Percentiles rank a stretch among this genome's conserved stretches.
Evolutionary conservation across 2,797 vertebrate genomes (phyloP).

Genomic region (Nyctalus aviator): DNA sequence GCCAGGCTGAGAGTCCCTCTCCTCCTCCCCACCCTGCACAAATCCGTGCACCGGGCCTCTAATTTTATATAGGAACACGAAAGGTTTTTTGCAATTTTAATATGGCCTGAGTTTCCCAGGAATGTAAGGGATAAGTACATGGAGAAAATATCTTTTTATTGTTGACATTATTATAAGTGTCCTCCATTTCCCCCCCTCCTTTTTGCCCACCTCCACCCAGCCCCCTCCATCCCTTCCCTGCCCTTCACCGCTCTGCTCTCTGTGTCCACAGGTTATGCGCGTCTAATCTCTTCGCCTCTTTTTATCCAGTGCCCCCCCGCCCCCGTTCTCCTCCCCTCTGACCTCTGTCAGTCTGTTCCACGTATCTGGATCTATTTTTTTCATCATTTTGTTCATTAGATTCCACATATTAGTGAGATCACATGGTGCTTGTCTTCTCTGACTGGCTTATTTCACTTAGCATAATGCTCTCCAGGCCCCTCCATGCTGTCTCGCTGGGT

Average conservation of each 20-base stretch:
- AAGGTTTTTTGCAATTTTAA: not conserved
- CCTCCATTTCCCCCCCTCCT: not conserved
- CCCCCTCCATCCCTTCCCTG: not conserved
- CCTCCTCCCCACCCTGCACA: no score
- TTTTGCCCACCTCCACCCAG: not conserved
- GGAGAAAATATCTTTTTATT: not conserved
- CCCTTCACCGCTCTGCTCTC: not conserved
- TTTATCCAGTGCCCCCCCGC: not conserved
- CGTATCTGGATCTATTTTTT: not conserved
- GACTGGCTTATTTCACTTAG: not conserved
- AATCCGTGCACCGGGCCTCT: no score
- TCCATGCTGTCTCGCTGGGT: not conserved
- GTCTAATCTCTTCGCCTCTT: not conserved
- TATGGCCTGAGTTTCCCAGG: not conserved
- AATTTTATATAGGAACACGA: not conserved
- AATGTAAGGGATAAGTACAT: not conserved
- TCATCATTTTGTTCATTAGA: not conserved
- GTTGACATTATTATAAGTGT: not conserved
- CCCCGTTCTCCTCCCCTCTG: not conserved
- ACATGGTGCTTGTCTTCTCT: not conserved
- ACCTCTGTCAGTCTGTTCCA: not conserved
- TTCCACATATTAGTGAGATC: not conserved
- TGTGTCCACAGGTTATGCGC: not conserved
- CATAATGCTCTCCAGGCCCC: not conserved
- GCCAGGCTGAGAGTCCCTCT: no score